Evolutionary conservation across 2,797 vertebrate species (phyloP).

Genomic region (Mergus octosetaceus): DNA sequence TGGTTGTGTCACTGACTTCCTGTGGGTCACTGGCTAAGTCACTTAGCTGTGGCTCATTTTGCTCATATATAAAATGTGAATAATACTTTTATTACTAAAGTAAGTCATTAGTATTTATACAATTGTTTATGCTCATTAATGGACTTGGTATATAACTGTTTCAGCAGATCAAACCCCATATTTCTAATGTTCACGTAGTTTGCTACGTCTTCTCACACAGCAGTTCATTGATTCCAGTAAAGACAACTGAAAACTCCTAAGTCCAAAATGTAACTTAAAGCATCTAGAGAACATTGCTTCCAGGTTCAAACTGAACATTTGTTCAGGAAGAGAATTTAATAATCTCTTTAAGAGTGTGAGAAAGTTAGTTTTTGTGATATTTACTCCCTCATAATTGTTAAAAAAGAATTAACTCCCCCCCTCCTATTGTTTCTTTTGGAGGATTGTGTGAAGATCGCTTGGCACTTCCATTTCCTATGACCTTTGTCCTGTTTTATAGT

Average conservation of each 20-base stretch:
- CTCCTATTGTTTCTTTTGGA: slow-evolving; percentile 52
- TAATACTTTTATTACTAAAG: neutral
- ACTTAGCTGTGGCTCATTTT: neutral
- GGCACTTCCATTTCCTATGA: slow-evolving; percentile 72
- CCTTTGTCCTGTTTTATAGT: slow-evolving; percentile 61
- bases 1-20: slow-evolving; percentile 54
- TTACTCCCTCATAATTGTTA: neutral
- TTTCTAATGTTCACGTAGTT: neutral
- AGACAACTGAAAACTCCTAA: neutral
- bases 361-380: neutral
- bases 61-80: neutral
- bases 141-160: neutral
- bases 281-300: neutral
- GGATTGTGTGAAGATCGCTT: slow-evolving; percentile 46
- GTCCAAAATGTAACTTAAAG: neutral
- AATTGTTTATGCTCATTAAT: neutral
- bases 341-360: neutral
- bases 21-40: slow-evolving; percentile 21
- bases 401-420: neutral
- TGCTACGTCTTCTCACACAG: neutral
- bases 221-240: neutral
- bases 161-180: neutral
- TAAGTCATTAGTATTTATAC: neutral
- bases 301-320: neutral
- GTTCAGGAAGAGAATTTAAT: neutral